A percentile compares a stretch with the other conserved stretches of the same genome.
Evolutionary conservation across 2,797 vertebrate genomes (phyloP).

Genomic region (Cetoscarus ocellatus): DNA sequence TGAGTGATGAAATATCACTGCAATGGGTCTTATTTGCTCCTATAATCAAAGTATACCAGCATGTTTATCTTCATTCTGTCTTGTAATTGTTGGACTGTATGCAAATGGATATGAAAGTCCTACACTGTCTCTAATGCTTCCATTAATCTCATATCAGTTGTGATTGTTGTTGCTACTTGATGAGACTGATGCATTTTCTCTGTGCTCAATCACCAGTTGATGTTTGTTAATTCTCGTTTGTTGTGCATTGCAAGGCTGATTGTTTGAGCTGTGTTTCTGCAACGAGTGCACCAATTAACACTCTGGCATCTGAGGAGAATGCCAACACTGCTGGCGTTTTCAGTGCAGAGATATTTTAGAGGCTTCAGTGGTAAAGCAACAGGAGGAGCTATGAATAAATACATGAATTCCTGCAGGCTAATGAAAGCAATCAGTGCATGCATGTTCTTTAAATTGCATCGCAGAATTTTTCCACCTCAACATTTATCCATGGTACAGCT

Average conservation of each 20-base stretch:
- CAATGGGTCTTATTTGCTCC: slow-evolving; percentile 10
- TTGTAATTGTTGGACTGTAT: slow-evolving; percentile 25
- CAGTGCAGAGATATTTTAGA: background rate
- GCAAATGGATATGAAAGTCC: slow-evolving; percentile 23
- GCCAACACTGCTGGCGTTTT: background rate
- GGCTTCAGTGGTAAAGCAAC: background rate
- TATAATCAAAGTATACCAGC: slow-evolving; percentile 23
- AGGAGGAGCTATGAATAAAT: background rate
- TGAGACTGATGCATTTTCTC: slow-evolving; percentile 23
- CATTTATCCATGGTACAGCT: too few relatives aligned
- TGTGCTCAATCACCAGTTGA: slow-evolving; percentile 11
- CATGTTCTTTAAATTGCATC: too few relatives aligned
- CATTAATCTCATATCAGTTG: slow-evolving; percentile 30
- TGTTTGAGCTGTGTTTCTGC: slow-evolving; percentile 25
- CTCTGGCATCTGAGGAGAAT: slow-evolving; percentile 8
- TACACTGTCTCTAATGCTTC: slow-evolving; percentile 16
- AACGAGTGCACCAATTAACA: slow-evolving; percentile 23
- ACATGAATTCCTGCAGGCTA: background rate
- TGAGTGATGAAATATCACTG: slow-evolving; percentile 10
- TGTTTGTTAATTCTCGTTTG: slow-evolving; percentile 38
- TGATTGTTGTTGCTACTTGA: slow-evolving; percentile 15
- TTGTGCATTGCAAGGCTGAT: slow-evolving; percentile 22
- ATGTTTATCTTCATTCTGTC: slow-evolving; percentile 23
- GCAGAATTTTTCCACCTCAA: background rate
- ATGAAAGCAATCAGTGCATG: slow-evolving; percentile 5